These are phyloP conservation scores for Mormyrops boulengeri DNA, from an alignment of 2,797 vertebrate species.

Conservation along the genomic window DNA sequence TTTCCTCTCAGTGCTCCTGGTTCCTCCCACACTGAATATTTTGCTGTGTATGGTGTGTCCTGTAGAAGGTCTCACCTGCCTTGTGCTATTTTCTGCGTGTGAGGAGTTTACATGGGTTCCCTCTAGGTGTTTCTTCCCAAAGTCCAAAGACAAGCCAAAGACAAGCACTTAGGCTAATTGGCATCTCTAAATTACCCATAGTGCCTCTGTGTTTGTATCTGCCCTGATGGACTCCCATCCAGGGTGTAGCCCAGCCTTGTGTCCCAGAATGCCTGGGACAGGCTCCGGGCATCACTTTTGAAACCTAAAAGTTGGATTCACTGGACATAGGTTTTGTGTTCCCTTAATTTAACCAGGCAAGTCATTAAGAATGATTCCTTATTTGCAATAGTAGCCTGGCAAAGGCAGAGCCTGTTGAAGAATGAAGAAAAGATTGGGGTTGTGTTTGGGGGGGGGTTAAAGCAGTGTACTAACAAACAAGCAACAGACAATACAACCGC, in stretches of 20 bases:
- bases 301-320: neutral
- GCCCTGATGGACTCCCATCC: neutral
- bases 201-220: neutral
- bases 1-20: neutral
- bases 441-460: neutral
- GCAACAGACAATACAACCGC: neutral
- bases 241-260: neutral
- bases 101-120: neutral
- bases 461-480: neutral
- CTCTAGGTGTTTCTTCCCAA: neutral
- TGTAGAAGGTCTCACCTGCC: neutral
- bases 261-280: neutral
- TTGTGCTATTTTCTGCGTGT: neutral
- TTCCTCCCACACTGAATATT: neutral
- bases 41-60: neutral
- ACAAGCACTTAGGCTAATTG: neutral
- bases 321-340: neutral
- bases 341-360: neutral
- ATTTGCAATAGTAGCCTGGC: neutral
- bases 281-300: neutral
- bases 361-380: neutral
- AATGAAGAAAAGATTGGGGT: neutral
- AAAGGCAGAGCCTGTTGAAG: neutral
- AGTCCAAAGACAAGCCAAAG: no score
- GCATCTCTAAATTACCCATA: neutral